A percentile compares a stretch with the other conserved stretches of the same genome.
These are phyloP conservation scores for Meloidogyne hapla DNA, from an alignment of 1,140 invertebrate species.

Conservation along the genomic window DNA sequence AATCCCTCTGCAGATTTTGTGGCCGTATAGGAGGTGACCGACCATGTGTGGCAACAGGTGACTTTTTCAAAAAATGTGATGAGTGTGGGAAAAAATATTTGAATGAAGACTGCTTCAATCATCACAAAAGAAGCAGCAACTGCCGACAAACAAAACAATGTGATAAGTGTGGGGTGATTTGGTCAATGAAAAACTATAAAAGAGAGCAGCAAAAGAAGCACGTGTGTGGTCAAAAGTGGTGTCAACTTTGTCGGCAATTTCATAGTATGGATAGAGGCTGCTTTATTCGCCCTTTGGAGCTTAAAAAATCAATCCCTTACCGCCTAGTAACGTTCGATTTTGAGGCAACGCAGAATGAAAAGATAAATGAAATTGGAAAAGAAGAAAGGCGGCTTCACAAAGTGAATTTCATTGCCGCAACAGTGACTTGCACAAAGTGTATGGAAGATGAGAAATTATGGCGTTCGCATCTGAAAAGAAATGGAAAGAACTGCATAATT, in stretches of 20 bases:
- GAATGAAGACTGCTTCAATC: slow-evolving; percentile 1
- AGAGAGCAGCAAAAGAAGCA: background rate
- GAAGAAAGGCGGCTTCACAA: background rate
- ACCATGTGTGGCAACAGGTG: background rate
- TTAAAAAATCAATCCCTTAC: background rate
- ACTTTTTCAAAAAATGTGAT: background rate
- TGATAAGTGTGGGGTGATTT: slow-evolving; percentile 5
- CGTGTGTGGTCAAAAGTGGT: background rate
- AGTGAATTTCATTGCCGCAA: slow-evolving; percentile 4
- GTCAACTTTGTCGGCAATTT: background rate
- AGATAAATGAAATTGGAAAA: background rate
- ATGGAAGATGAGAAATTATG: background rate
- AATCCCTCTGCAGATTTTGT: background rate
- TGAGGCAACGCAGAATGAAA: background rate
- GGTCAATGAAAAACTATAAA: background rate
- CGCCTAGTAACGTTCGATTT: background rate
- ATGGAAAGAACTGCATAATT: too few relatives aligned
- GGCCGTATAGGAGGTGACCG: background rate
- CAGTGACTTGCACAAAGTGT: background rate
- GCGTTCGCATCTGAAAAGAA: background rate
- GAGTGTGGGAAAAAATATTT: slow-evolving; percentile 1
- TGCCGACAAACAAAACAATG: background rate
- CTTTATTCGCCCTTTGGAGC: slow-evolving; percentile 1
- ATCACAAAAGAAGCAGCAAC: background rate
- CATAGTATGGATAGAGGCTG: background rate